Conservation (phyloP, 37 sponge, comb jelly and placozoan species). For the Petrosia ficiformis region DNA sequence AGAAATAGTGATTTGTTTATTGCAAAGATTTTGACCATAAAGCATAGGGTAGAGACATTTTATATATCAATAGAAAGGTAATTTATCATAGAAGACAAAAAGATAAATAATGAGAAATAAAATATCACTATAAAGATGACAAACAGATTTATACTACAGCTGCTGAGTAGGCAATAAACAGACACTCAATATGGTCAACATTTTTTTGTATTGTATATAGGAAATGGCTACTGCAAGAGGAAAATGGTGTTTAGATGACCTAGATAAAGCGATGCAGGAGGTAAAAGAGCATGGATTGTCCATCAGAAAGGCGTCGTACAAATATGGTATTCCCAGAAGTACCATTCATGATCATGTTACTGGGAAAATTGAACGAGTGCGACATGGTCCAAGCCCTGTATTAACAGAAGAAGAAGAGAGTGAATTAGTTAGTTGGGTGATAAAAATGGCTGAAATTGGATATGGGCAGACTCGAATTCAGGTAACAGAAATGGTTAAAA, state of each 20-base stretch:
- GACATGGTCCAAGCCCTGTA: conserved; percentile 14
- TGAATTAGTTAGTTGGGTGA: background rate
- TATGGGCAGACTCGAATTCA: conserved; percentile 31
- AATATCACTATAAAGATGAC: no score
- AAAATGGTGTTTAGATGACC: background rate
- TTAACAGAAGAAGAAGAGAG: conserved; percentile 10
- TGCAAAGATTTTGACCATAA: no score
- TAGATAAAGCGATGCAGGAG: background rate
- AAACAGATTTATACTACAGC: no score
- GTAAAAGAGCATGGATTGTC: conserved; percentile 9
- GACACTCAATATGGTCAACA: no score
- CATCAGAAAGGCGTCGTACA: conserved; percentile 16
- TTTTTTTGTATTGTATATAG: no score
- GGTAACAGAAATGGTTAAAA: conserved; percentile 8
- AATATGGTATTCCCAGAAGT: conserved; percentile 39
- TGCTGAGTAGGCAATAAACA: no score
- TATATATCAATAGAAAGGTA: no score
- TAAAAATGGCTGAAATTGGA: conserved; percentile 34
- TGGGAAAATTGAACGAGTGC: conserved; percentile 7
- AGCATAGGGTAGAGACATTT: no score
- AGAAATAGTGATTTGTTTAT: no score
- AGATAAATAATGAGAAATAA: no score
- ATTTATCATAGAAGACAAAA: no score
- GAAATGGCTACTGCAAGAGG: background rate
- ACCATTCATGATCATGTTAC: conserved; percentile 28